Evolutionary conservation across 2,797 vertebrate genomes (phyloP).

Genomic region (Tolypeutes matacus): DNA sequence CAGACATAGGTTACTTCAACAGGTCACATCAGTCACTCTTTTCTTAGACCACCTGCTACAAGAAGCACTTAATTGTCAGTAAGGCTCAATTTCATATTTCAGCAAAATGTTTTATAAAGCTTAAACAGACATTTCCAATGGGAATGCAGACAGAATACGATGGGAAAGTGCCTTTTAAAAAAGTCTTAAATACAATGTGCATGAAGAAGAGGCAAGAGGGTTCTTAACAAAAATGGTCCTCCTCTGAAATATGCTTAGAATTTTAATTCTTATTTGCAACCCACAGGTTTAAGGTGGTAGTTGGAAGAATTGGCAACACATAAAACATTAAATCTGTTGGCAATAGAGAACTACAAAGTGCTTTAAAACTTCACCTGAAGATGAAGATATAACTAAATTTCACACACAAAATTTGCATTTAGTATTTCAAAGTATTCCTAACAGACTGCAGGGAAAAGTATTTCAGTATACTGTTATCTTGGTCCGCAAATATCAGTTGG

Average conservation of each 20-base stretch:
- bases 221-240: conserved; percentile 85
- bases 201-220: conserved; percentile 84
- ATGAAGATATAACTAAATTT: conserved; percentile 88
- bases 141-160: conserved; percentile 90
- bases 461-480: conserved; percentile 88
- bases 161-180: conserved; percentile 88
- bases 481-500: conserved; percentile 89
- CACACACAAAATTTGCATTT: conserved; percentile 88
- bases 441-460: conserved; percentile 83
- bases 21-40: conserved; percentile 77
- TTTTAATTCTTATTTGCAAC: conserved; percentile 86
- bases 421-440: conserved; percentile 88
- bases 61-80: conserved; percentile 89
- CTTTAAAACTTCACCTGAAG: conserved; percentile 91
- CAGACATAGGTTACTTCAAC: conserved; percentile 78
- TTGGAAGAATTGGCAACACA: conserved; percentile 92
- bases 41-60: conserved; percentile 88
- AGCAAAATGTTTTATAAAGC: conserved; percentile 88
- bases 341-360: conserved; percentile 98
- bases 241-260: conserved; percentile 84
- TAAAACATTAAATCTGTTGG: conserved; percentile 92
- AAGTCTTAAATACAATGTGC: conserved; percentile 85
- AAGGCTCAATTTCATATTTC: conserved; percentile 89
- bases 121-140: conserved; percentile 90
- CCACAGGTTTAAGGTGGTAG: conserved; percentile 84